Evolutionary conservation across 2,113 vertebrate genomes (phyloP).

Genomic region (Shinisaurus crocodilurus): DNA sequence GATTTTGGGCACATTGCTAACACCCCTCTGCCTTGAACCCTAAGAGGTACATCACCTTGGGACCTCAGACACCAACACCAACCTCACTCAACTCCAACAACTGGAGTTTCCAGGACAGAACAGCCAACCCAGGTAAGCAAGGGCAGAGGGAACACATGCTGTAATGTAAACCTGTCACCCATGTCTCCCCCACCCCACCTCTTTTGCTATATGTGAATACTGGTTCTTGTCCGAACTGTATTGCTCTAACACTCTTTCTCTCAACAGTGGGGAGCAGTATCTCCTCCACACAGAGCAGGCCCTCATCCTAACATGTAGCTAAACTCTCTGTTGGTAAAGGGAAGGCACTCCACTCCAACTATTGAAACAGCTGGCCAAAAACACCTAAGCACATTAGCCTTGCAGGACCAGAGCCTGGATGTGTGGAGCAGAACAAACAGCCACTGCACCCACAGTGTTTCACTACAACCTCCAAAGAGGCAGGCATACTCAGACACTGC

Average conservation of each 20-base stretch:
- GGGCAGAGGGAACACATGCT: neutral
- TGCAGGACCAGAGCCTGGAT: neutral
- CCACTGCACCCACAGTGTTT: neutral
- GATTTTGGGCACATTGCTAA: neutral
- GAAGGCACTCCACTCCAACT: neutral
- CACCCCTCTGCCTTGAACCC: neutral
- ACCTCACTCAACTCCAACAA: neutral
- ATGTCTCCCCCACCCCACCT: neutral
- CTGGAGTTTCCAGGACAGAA: neutral
- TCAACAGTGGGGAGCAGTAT: neutral
- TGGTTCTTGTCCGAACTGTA: neutral
- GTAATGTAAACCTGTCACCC: neutral
- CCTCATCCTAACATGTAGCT: neutral
- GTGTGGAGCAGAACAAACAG: neutral
- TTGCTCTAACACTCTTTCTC: neutral
- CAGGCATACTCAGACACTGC: neutral
- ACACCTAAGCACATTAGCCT: neutral
- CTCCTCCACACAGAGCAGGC: neutral
- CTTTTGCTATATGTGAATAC: neutral
- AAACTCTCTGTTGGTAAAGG: neutral
- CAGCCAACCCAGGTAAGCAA: neutral
- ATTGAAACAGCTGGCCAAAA: neutral
- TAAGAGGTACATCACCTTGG: neutral
- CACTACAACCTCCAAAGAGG: neutral
- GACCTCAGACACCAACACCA: neutral